Evolutionary conservation across 2,797 vertebrate species (phyloP).

Genomic region (Gymnothorax reevesii): DNA sequence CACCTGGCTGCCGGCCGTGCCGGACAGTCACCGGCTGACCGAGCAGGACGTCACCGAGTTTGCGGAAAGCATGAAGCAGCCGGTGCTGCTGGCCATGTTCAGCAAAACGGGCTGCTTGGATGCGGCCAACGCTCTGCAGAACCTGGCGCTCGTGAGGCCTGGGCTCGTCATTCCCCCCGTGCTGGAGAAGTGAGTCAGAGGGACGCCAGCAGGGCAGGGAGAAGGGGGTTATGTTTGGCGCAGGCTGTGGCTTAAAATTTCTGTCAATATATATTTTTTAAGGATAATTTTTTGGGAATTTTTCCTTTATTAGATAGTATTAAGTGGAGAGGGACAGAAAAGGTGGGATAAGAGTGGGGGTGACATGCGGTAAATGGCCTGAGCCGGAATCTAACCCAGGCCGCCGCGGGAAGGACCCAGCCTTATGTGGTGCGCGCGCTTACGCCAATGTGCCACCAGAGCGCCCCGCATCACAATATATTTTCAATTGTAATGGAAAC

Average conservation of each 20-base stretch:
- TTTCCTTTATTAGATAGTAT: too few species aligned
- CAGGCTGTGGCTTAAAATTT: neutral
- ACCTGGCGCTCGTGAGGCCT: slow-evolving; percentile 92
- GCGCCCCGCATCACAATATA: too few species aligned
- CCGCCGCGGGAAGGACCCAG: too few species aligned
- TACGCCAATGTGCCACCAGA: too few species aligned
- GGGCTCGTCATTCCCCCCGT: slow-evolving; percentile 96
- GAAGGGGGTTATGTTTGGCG: neutral
- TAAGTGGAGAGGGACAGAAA: too few species aligned
- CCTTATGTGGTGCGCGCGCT: too few species aligned
- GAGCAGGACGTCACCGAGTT: slow-evolving; percentile 93
- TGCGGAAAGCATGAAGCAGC: slow-evolving; percentile 93
- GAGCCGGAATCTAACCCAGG: too few species aligned
- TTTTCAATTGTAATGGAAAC: too few species aligned
- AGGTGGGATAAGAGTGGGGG: too few species aligned
- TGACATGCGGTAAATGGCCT: too few species aligned
- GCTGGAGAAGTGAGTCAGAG: slow-evolving; percentile 85
- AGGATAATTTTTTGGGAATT: too few species aligned
- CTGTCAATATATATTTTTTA: neutral
- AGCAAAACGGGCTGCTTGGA: slow-evolving; percentile 97
- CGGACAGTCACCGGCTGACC: slow-evolving; percentile 90
- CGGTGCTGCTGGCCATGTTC: slow-evolving; percentile 96
- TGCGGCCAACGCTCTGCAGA: slow-evolving; percentile 94
- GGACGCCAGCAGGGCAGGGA: neutral
- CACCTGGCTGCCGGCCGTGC: slow-evolving; percentile 89